These are phyloP conservation scores for Ariopsis seemanni DNA, from an alignment of 2,113 vertebrate species.

Conservation along the genomic window DNA sequence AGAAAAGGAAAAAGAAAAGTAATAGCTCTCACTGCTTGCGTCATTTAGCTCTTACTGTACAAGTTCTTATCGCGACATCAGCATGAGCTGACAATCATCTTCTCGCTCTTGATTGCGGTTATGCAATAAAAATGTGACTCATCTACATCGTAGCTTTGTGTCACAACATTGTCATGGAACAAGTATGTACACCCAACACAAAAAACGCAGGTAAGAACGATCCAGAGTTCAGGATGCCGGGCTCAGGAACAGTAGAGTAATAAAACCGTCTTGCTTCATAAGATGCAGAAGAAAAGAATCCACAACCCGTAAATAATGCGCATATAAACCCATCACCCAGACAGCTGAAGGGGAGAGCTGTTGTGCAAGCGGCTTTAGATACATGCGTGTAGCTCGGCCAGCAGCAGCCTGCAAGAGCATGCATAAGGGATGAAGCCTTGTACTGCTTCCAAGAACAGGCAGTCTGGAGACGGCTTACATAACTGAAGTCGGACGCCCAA, in stretches of 20 bases:
- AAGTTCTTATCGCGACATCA: constrained; percentile 2
- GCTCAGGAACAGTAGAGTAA: neutral
- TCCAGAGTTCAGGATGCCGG: neutral
- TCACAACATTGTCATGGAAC: neutral
- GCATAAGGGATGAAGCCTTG: constrained; percentile 41
- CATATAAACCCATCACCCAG: neutral
- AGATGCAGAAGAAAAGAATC: neutral
- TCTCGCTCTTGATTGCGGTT: neutral
- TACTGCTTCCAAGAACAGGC: constrained; percentile 42
- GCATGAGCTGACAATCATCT: neutral
- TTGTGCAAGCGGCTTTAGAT: constrained; percentile 22
- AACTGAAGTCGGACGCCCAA: constrained; percentile 30
- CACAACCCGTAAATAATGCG: neutral
- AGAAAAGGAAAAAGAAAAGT: neutral
- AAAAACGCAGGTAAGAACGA: neutral
- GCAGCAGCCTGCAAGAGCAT: constrained; percentile 41
- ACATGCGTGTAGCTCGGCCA: constrained; percentile 37
- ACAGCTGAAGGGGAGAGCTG: neutral
- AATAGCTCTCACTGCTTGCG: neutral
- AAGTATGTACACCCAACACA: neutral
- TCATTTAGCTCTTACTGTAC: neutral
- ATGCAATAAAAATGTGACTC: neutral
- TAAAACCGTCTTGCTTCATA: neutral
- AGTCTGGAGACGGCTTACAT: constrained; percentile 42
- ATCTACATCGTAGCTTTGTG: neutral